phyloP scores from a whole-genome alignment of 2,888 invertebrate species.

The Keiferia lycopersicella region DNA sequence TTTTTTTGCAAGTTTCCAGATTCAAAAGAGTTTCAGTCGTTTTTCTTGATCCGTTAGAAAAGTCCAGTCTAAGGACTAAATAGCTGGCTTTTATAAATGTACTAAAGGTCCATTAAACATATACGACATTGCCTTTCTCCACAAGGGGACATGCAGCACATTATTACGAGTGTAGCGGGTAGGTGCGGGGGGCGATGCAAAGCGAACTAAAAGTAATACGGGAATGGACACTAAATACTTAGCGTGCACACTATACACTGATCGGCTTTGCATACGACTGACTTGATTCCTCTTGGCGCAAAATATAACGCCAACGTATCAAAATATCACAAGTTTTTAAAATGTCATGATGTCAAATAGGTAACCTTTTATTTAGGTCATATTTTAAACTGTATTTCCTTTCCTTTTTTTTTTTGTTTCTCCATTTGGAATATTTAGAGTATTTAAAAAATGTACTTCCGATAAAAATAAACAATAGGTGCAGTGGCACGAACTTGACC shows the following conservation, averaged over 20 bases:
- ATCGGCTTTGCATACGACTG: slow-evolving; percentile 8
- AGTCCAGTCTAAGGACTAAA: background rate
- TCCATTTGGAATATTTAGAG: too few relatives aligned
- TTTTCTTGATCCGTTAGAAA: background rate
- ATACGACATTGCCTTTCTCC: slow-evolving; percentile 28
- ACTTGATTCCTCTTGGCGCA: background rate
- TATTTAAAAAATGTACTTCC: too few relatives aligned
- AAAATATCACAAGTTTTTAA: too few relatives aligned
- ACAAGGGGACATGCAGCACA: slow-evolving; percentile 21
- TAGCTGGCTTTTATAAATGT: background rate
- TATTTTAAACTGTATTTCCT: too few relatives aligned
- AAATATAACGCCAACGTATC: too few relatives aligned
- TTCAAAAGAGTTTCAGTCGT: background rate
- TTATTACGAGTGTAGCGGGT: slow-evolving; percentile 51
- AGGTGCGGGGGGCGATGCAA: slow-evolving; percentile 59
- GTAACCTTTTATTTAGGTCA: too few relatives aligned
- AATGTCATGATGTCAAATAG: too few relatives aligned
- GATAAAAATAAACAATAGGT: too few relatives aligned
- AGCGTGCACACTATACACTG: slow-evolving; percentile 38
- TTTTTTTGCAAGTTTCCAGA: background rate
- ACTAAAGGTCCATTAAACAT: slow-evolving; percentile 6
- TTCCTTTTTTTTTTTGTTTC: too few relatives aligned
- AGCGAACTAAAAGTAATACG: slow-evolving; percentile 59
- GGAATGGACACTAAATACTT: slow-evolving; percentile 32
- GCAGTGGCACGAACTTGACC: too few relatives aligned